Conservation (phyloP, 1,140 invertebrate genomes). For the Tetragnatha versicolor region DNA sequence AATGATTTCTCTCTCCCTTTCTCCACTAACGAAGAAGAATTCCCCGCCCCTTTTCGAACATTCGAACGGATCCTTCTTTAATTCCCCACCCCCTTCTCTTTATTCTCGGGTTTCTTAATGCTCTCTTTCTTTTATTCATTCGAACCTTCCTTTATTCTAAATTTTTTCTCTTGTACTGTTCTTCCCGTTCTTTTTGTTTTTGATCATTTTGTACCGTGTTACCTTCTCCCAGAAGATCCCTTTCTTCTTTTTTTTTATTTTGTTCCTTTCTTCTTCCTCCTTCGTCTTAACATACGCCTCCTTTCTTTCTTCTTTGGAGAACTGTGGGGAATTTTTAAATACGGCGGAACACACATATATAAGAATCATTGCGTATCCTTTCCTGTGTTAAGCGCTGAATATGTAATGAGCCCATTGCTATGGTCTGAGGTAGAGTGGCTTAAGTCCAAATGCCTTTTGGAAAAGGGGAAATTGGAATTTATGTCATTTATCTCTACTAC, state of each 20-base stretch:
- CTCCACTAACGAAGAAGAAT: slow-evolving; percentile 31
- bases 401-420: slow-evolving; percentile 30
- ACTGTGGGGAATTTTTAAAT: slow-evolving; percentile 42
- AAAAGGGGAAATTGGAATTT: too few species aligned
- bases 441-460: too few species aligned
- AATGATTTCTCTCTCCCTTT: slow-evolving; percentile 52
- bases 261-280: not conserved
- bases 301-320: not conserved
- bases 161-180: too few species aligned
- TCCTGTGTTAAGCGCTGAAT: slow-evolving; percentile 40
- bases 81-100: slow-evolving; percentile 36
- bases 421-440: not conserved
- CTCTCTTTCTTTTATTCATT: slow-evolving; percentile 7
- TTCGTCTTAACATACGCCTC: slow-evolving; percentile 17
- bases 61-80: slow-evolving; percentile 48
- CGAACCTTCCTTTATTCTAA: not conserved
- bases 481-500: too few species aligned
- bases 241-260: too few species aligned
- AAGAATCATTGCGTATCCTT: slow-evolving; percentile 41
- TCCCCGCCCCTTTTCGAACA: slow-evolving; percentile 40
- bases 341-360: too few species aligned
- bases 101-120: slow-evolving; percentile 48
- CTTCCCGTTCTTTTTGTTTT: too few species aligned
- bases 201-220: too few species aligned
- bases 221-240: too few species aligned